phyloP scores from a whole-genome alignment of 2,797 vertebrate genomes.

The Peromyscus eremicus region DNA sequence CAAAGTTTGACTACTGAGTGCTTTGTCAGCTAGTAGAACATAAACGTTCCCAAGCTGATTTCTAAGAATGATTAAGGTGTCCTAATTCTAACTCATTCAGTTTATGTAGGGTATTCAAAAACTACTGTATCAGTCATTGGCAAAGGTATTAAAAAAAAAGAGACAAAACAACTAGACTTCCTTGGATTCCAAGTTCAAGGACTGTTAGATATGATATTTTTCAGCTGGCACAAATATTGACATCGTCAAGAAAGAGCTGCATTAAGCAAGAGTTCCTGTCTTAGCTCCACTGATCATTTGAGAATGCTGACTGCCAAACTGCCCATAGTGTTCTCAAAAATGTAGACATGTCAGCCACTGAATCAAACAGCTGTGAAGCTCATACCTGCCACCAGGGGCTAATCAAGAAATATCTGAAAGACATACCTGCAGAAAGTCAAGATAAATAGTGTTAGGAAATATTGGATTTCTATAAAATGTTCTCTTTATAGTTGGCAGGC shows the following conservation, averaged over 20 bases:
- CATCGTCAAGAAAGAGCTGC: slow-evolving; percentile 32
- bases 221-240: slow-evolving; percentile 52
- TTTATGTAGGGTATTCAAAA: neutral
- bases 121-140: neutral
- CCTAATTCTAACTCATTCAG: slow-evolving; percentile 24
- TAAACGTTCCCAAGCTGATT: neutral
- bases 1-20: neutral
- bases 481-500: neutral
- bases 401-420: slow-evolving; percentile 71
- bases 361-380: slow-evolving; percentile 68
- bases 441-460: slow-evolving; percentile 29
- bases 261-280: slow-evolving; percentile 59
- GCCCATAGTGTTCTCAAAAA: slow-evolving; percentile 59
- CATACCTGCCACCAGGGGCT: slow-evolving; percentile 3
- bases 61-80: neutral
- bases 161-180: neutral
- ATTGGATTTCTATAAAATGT: neutral
- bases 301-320: slow-evolving; percentile 67
- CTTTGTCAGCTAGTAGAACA: neutral
- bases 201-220: slow-evolving; percentile 53
- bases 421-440: slow-evolving; percentile 50
- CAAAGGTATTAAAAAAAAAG: neutral
- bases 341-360: slow-evolving; percentile 23
- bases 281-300: slow-evolving; percentile 70
- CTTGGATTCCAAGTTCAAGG: slow-evolving; percentile 54